Evolutionary conservation across 2,113 vertebrate genomes (phyloP), one percentile per base, ranked within the genome.

Genomic region (Microcebus murinus): DNA sequence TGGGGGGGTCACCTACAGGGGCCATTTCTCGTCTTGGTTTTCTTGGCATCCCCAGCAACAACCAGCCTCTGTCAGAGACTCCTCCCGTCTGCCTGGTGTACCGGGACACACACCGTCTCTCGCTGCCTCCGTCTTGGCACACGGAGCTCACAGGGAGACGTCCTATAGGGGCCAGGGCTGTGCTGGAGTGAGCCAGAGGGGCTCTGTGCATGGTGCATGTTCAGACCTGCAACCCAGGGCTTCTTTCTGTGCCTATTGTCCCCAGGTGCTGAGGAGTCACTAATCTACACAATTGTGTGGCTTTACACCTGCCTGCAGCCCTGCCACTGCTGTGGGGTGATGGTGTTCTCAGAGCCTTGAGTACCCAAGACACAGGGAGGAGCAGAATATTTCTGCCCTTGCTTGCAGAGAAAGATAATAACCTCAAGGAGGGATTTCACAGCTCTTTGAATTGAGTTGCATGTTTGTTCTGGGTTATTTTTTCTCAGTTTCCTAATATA

Each of bases 401-500:
- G 65, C 89, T 88, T 84, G 50, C 91, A 63, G 87, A 92, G 71
- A 96, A 93, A 90, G 36, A 82, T 88, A 97, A 96, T 89, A 77
- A 95, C 52, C 71, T 88, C 81, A 74, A 85, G 81, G 48, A 92
- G 23, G 81, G 42, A 96, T 96, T 96, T 96, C 92, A 96, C 87
- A 92, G 96, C 97, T 98, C 96, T 97, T 98, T 96, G 83, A 94
- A 96, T 96, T 97, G 94, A 85, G 95, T 98, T 97, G 96, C 97
- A 92, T 96, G 83, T 98, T 98, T 98, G 95, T 97, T 98, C 90
- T 96, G 95, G 63, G 68, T 93, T 95, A 67, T 61, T 94, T 97
- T 97, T 97, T 97, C 96, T 98, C 95, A 68, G 88, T 97, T 98
- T 98, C 96, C 92, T 98, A 98, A 96, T 97, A 94, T 89, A 98